Percentiles rank a stretch among this genome's conserved stretches.
Evolutionary conservation across 2,113 vertebrate species (phyloP).

Genomic region (Centrocercus urophasianus): DNA sequence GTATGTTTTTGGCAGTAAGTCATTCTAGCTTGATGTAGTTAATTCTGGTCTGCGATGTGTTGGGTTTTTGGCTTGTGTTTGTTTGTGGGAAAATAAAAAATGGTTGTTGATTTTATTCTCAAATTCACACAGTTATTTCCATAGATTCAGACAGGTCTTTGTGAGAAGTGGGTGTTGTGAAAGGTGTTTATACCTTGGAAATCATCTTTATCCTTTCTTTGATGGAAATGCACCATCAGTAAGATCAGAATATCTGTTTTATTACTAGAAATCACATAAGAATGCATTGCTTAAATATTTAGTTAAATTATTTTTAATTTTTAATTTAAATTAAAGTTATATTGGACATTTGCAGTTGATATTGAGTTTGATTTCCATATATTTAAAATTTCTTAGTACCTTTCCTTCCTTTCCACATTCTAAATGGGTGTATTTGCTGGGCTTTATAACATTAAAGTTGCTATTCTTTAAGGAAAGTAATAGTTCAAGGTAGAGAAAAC

Average conservation of each 20-base stretch:
- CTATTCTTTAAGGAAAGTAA: background rate
- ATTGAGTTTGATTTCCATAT: background rate
- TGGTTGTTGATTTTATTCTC: background rate
- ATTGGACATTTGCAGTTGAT: background rate
- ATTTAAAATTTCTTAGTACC: background rate
- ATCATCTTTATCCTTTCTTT: background rate
- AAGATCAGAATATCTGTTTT: background rate
- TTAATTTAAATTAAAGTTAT: background rate
- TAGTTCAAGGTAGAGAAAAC: background rate
- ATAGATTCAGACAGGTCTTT: background rate
- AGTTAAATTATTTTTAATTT: background rate
- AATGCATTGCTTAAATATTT: background rate
- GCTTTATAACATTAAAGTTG: background rate
- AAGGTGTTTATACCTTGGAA: background rate
- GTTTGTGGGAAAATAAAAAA: background rate
- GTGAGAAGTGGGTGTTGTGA: background rate
- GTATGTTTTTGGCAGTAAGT: background rate
- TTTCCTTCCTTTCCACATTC: background rate
- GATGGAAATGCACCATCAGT: background rate
- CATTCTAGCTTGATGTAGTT: background rate
- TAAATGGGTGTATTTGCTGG: background rate
- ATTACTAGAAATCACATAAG: background rate
- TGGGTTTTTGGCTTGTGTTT: background rate
- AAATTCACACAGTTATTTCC: background rate
- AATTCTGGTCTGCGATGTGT: background rate